phyloP scores from a whole-genome alignment of 2,888 invertebrate genomes.

The Germaria angustata region DNA sequence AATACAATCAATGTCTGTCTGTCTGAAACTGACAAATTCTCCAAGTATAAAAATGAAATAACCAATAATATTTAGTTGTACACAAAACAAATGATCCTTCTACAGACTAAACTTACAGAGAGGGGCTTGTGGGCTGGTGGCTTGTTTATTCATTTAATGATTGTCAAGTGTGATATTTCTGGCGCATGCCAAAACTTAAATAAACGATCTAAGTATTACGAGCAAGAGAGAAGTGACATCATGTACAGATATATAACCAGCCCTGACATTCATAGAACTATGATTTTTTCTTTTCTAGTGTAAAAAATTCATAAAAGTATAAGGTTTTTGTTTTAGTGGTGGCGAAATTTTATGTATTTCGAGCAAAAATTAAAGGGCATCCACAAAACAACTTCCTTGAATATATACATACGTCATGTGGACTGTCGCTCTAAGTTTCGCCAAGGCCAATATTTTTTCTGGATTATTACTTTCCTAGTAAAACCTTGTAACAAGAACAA shows the following conservation, averaged over 20 bases:
- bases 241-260: constrained; percentile 14
- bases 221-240: constrained; percentile 47
- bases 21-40: constrained; percentile 3
- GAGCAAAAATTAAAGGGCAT: too few species aligned
- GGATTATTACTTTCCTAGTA: too few species aligned
- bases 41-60: constrained; percentile 36
- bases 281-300: constrained; percentile 40
- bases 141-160: not conserved
- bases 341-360: too few species aligned
- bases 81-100: constrained; percentile 37
- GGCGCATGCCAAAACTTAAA: constrained; percentile 58
- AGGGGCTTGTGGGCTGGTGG: not conserved
- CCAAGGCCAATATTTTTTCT: too few species aligned
- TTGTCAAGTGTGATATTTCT: constrained; percentile 46
- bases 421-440: too few species aligned
- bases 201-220: constrained; percentile 35
- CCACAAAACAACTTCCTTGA: too few species aligned
- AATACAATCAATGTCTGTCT: not conserved
- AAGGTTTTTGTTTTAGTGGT: not conserved
- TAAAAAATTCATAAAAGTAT: constrained; percentile 17
- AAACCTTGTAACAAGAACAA: too few species aligned
- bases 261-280: constrained; percentile 41
- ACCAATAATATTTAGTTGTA: constrained; percentile 40
- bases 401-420: too few species aligned
- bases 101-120: constrained; percentile 13